Evolutionary conservation across 1,140 invertebrate species (phyloP).

Genomic region (Cydia strobilella): DNA sequence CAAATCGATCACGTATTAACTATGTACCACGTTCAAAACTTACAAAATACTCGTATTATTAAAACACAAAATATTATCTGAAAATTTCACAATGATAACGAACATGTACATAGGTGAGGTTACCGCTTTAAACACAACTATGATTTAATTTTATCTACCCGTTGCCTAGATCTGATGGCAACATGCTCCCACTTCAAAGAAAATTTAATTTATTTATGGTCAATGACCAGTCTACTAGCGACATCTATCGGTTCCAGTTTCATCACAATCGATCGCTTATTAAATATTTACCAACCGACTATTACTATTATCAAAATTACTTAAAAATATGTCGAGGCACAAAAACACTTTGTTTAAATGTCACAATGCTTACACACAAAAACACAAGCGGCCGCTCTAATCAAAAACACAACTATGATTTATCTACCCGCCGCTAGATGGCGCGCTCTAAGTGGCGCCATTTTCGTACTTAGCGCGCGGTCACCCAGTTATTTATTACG

Average conservation of each 20-base stretch:
- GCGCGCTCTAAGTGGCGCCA: constrained; percentile 67
- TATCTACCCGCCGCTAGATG: constrained; percentile 66
- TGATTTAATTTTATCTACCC: not conserved
- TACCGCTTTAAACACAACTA: constrained; percentile 38
- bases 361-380: not conserved
- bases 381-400: constrained; percentile 37
- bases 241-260: not conserved
- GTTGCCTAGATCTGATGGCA: constrained; percentile 33
- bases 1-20: too few species aligned
- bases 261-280: not conserved
- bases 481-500: constrained; percentile 76
- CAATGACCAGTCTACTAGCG: not conserved
- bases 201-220: not conserved
- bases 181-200: not conserved
- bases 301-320: not conserved
- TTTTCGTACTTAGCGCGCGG: constrained; percentile 54
- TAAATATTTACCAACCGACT: too few species aligned
- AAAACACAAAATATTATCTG: too few species aligned
- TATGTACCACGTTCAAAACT: too few species aligned
- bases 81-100: too few species aligned
- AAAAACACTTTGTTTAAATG: too few species aligned
- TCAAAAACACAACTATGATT: constrained; percentile 51
- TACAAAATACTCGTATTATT: too few species aligned
- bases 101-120: too few species aligned
- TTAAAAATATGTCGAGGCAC: not conserved